phyloP scores from a whole-genome alignment of 2,888 invertebrate species.

The Omphaloscelis lunosa region DNA sequence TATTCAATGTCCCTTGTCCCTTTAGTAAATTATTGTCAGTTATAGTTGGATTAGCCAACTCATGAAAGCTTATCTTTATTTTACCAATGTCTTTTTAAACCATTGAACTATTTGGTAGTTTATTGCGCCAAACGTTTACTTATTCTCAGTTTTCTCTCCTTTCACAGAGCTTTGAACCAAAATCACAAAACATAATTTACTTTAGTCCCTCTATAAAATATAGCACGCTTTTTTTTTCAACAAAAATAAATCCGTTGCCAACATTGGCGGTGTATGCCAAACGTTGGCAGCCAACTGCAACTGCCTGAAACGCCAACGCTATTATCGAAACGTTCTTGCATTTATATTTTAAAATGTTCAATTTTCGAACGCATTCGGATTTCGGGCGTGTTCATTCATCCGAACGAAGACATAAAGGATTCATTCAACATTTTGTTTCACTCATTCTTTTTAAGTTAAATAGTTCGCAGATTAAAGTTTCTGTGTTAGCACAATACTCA shows the following conservation, averaged over 20 bases:
- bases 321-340: slow-evolving; percentile 52
- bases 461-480: slow-evolving; percentile 7
- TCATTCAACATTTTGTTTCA: slow-evolving; percentile 46
- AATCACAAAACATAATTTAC: not conserved
- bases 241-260: slow-evolving; percentile 30
- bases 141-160: not conserved
- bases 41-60: too few species aligned
- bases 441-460: slow-evolving; percentile 43
- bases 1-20: too few species aligned
- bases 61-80: not conserved
- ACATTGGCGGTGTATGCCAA: slow-evolving; percentile 35
- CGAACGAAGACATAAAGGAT: slow-evolving; percentile 51
- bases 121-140: not conserved
- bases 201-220: not conserved
- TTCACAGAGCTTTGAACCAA: not conserved
- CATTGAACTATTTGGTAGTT: not conserved
- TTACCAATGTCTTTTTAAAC: too few species aligned
- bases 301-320: slow-evolving; percentile 35
- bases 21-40: too few species aligned
- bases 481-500: not conserved
- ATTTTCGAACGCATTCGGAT: slow-evolving; percentile 54
- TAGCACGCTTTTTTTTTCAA: not conserved
- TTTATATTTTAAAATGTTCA: slow-evolving; percentile 56
- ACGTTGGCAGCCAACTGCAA: slow-evolving; percentile 27
- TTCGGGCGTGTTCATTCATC: slow-evolving; percentile 53